Conservation (phyloP, 2,888 invertebrate species). For the Parapristionchus giblindavisi region DNA sequence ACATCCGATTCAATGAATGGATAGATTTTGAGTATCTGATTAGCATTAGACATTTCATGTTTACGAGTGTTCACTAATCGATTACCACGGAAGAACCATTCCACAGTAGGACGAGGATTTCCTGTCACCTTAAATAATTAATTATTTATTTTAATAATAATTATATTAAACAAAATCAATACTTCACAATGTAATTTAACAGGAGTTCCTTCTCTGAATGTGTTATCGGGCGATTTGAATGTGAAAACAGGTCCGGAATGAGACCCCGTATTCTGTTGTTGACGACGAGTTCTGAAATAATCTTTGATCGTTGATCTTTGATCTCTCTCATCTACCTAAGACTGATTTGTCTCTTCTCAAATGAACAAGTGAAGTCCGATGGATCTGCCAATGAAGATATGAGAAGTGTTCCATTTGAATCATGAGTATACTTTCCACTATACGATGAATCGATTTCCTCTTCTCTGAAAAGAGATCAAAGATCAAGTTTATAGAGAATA, state of each 20-base stretch:
- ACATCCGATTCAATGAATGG: conserved; percentile 66
- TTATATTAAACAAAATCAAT: background rate
- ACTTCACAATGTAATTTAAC: conserved; percentile 44
- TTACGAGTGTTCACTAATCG: conserved; percentile 57
- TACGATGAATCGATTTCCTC: background rate
- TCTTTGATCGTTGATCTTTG: background rate
- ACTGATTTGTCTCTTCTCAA: conserved; percentile 7
- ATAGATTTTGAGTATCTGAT: conserved; percentile 58
- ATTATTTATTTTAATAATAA: conserved; percentile 39
- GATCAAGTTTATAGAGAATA: no score
- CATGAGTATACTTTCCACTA: background rate
- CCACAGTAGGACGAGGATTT: conserved; percentile 26
- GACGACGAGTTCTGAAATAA: conserved; percentile 21
- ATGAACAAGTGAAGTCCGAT: conserved; percentile 24
- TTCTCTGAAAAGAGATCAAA: conserved; percentile 9
- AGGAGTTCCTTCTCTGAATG: conserved; percentile 39
- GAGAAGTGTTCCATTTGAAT: background rate
- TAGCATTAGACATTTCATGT: conserved; percentile 48
- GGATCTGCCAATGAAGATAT: background rate
- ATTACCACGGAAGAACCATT: conserved; percentile 35
- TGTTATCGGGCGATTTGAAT: conserved; percentile 35
- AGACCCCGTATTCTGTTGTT: background rate
- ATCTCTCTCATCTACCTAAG: conserved; percentile 1
- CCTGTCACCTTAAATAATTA: conserved; percentile 36
- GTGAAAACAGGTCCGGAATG: conserved; percentile 40